Evolutionary conservation across 2,113 vertebrate species (phyloP).

Genomic region (Crotalus viridis): DNA sequence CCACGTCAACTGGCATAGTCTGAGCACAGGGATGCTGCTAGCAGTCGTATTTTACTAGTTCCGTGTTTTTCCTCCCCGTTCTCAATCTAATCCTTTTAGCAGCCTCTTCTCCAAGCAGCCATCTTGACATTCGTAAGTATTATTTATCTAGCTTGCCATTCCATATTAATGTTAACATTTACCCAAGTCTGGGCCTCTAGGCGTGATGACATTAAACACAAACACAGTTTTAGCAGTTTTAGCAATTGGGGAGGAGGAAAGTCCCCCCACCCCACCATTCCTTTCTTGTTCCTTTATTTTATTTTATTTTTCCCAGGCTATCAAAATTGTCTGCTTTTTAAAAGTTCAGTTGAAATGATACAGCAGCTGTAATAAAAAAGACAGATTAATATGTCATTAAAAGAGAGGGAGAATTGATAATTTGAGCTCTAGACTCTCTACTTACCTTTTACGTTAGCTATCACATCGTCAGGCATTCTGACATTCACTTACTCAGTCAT

Average conservation of each 20-base stretch:
- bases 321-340: neutral
- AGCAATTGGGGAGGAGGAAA: neutral
- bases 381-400: neutral
- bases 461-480: conserved; percentile 10
- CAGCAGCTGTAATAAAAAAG: neutral
- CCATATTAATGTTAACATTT: neutral
- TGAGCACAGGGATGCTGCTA: neutral
- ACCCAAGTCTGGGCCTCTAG: conserved; percentile 22
- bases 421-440: neutral
- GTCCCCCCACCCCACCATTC: neutral
- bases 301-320: neutral
- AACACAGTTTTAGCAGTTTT: conserved; percentile 2
- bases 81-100: neutral
- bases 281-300: neutral
- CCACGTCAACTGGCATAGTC: neutral
- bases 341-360: conserved; percentile 19
- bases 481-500: conserved; percentile 22
- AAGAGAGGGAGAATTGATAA: neutral
- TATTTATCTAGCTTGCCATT: conserved; percentile 20
- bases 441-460: conserved; percentile 22
- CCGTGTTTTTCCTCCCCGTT: neutral
- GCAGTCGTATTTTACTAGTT: neutral
- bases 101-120: neutral
- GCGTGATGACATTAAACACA: conserved; percentile 8
- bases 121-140: conserved; percentile 21